phyloP scores from a whole-genome alignment of 1,140 invertebrate genomes.

The Atta colombica region DNA sequence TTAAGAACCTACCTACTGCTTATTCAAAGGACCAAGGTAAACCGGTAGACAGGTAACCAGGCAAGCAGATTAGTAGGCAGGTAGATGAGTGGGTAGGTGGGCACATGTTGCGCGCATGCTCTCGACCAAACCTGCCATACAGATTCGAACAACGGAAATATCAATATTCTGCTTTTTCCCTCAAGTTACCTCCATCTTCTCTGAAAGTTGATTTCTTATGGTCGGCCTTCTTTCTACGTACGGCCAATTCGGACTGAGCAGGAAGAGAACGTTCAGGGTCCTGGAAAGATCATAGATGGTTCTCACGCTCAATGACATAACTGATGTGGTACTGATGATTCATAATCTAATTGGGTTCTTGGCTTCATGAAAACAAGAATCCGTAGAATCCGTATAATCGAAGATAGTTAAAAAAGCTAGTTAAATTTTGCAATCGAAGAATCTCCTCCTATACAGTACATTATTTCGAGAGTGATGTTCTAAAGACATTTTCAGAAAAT shows the following conservation, averaged over 20 bases:
- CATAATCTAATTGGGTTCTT: not conserved
- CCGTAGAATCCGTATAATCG: no score
- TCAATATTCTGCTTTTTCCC: conserved; percentile 39
- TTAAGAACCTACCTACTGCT: conserved; percentile 73
- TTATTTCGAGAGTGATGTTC: no score
- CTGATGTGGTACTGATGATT: not conserved
- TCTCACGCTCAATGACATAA: conserved; percentile 60
- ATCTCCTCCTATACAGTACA: no score
- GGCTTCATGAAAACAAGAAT: not conserved
- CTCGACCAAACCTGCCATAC: conserved; percentile 47
- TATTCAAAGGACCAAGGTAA: conserved; percentile 72
- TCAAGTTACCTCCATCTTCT: conserved; percentile 5
- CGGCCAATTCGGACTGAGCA: not conserved
- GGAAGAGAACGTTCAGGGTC: conserved; percentile 22
- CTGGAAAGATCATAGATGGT: conserved; percentile 25
- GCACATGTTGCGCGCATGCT: conserved; percentile 60
- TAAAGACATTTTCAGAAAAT: no score
- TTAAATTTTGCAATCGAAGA: not conserved
- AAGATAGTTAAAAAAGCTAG: not conserved
- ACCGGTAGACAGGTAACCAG: conserved; percentile 65
- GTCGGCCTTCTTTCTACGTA: not conserved
- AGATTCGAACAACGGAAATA: conserved; percentile 55
- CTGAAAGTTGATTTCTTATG: conserved; percentile 17
- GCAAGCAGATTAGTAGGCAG: conserved; percentile 62
- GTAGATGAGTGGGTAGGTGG: conserved; percentile 63